These are phyloP conservation scores for Eretmochelys imbricata DNA, from an alignment of 2,113 vertebrate species.

Conservation along the genomic window DNA sequence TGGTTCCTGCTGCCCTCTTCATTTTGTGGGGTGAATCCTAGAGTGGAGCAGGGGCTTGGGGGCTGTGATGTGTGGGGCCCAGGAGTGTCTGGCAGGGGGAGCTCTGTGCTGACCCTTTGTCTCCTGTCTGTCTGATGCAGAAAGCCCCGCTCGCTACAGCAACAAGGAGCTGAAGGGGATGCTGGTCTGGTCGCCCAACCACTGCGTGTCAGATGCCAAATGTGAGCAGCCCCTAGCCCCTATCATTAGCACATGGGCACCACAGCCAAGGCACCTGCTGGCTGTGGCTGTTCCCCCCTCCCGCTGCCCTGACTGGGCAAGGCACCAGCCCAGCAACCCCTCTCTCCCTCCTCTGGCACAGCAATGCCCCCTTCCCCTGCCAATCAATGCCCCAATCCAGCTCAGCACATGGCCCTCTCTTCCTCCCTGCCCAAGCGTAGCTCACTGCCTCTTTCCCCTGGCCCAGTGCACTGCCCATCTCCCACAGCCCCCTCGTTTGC, in stretches of 20 bases:
- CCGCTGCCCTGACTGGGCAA: background rate
- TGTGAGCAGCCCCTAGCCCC: slow-evolving; percentile 78
- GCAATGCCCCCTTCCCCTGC: accelerated
- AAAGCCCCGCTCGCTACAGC: slow-evolving; percentile 80
- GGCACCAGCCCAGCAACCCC: background rate
- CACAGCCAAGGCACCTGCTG: background rate
- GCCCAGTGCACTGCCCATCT: background rate
- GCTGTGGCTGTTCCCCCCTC: background rate
- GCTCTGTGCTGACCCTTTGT: background rate
- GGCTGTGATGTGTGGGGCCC: background rate
- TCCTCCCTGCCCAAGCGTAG: background rate
- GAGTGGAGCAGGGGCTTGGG: background rate
- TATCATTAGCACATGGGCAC: background rate
- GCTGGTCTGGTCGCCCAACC: slow-evolving; percentile 92
- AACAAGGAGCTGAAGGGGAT: slow-evolving; percentile 92
- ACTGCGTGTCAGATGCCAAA: slow-evolving; percentile 89
- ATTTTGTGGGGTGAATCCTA: background rate
- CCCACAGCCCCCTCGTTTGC: background rate
- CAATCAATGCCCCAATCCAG: background rate
- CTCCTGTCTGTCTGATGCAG: slow-evolving; percentile 61
- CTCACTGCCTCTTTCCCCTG: background rate
- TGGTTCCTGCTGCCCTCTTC: background rate
- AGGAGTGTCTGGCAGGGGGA: background rate
- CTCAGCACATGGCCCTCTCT: background rate
- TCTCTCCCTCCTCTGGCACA: background rate